phyloP scores from a whole-genome alignment of 2,888 invertebrate genomes.

The Marronus borbonicus region DNA sequence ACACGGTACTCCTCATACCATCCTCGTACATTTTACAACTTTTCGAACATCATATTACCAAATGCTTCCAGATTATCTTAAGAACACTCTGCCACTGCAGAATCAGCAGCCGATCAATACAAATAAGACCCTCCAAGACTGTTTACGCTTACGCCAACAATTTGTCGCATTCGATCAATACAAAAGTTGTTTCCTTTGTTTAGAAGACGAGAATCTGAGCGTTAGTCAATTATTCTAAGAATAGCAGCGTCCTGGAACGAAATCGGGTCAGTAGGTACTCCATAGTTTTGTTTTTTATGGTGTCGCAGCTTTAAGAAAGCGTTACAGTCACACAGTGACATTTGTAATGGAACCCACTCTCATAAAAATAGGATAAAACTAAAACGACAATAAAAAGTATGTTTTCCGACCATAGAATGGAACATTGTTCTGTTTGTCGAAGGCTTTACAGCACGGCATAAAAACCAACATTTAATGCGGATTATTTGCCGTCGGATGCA shows the following conservation, averaged over 20 bases:
- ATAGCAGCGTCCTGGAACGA: no score
- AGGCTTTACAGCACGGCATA: slow-evolving; percentile 1
- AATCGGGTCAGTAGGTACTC: no score
- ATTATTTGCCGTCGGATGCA: slow-evolving; percentile 5
- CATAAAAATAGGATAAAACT: not conserved
- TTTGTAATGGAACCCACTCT: no score
- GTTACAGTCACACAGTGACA: no score
- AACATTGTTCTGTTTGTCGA: not conserved
- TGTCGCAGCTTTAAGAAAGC: no score
- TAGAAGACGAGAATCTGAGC: not conserved
- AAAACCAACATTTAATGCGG: slow-evolving; percentile 11
- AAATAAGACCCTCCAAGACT: not conserved
- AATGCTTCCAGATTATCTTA: not conserved
- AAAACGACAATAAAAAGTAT: slow-evolving; percentile 5
- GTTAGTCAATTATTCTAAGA: no score
- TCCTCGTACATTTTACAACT: no score
- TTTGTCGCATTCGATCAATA: slow-evolving; percentile 8
- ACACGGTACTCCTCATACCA: no score
- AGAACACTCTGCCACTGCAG: not conserved
- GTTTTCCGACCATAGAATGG: not conserved
- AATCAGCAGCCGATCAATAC: slow-evolving; percentile 12
- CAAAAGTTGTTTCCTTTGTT: not conserved
- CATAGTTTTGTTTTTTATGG: no score
- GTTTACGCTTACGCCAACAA: slow-evolving; percentile 11
- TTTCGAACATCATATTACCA: not conserved